Conservation (phyloP, 1,140 invertebrate genomes). For the Ooceraea biroi region DNA sequence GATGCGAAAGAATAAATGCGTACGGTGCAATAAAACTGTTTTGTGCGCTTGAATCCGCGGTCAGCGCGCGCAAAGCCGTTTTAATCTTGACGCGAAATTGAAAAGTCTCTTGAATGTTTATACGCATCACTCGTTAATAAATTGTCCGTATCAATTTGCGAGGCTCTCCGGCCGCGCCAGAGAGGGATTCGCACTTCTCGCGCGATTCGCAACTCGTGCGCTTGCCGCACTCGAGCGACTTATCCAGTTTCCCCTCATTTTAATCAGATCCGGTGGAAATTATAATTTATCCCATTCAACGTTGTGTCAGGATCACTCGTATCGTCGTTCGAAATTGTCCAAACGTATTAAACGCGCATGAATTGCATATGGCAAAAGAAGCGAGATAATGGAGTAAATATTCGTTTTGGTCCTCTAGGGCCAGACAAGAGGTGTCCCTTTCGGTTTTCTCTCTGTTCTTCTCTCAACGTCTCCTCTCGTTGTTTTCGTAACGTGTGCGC, state of each 20-base stretch:
- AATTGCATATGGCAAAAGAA: constrained; percentile 42
- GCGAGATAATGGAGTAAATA: constrained; percentile 72
- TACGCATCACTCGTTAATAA: not conserved
- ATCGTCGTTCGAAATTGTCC: constrained; percentile 61
- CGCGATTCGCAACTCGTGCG: not conserved
- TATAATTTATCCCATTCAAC: constrained; percentile 55
- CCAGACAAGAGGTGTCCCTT: constrained; percentile 12
- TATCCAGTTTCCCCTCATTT: constrained; percentile 65
- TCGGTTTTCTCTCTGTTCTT: not conserved
- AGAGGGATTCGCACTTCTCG: no score
- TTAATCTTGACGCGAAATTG: not conserved
- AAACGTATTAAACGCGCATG: no score
- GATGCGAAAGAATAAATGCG: no score
- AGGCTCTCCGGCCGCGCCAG: no score
- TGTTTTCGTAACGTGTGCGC: constrained; percentile 71
- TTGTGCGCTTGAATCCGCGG: no score
- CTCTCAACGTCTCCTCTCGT: constrained; percentile 22
- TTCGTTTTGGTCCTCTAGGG: constrained; percentile 58
- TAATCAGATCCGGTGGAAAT: constrained; percentile 55
- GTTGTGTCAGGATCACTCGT: constrained; percentile 52
- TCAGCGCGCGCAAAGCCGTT: not conserved
- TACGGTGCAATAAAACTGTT: no score
- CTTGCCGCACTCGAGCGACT: constrained; percentile 44
- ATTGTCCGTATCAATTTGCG: not conserved
- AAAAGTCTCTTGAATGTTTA: not conserved